Conservation (phyloP, 2,888 invertebrate species). For the Germaria angustata region DNA sequence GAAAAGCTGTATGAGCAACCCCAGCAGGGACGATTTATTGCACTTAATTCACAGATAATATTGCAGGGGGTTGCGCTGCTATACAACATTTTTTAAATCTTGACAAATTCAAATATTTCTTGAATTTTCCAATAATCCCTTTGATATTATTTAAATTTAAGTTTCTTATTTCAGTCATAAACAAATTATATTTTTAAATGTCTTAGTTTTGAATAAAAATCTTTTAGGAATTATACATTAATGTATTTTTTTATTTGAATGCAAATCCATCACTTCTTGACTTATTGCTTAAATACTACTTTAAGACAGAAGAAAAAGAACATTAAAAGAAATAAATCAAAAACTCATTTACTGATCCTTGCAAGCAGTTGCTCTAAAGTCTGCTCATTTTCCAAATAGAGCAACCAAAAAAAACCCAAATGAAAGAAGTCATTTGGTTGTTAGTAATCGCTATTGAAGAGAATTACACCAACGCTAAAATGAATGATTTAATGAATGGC, state of each 20-base stretch:
- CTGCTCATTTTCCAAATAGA: neutral
- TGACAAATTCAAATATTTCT: too few species aligned
- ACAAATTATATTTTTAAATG: too few species aligned
- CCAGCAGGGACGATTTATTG: too few species aligned
- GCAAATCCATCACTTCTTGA: constrained; percentile 35
- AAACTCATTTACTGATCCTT: constrained; percentile 49
- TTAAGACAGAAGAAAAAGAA: constrained; percentile 3
- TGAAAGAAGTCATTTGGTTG: constrained; percentile 11
- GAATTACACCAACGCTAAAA: constrained; percentile 13
- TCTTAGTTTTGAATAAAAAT: neutral
- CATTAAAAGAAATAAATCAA: constrained; percentile 44
- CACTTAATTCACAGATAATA: too few species aligned
- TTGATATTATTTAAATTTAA: too few species aligned
- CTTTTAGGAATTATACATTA: neutral
- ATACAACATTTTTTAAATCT: too few species aligned
- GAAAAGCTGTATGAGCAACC: too few species aligned
- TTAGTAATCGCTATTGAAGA: constrained; percentile 54
- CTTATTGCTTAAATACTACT: constrained; percentile 49
- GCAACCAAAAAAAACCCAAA: neutral
- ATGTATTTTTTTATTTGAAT: neutral
- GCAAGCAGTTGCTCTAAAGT: neutral
- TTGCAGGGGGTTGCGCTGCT: too few species aligned
- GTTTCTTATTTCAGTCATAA: too few species aligned
- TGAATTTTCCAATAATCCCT: too few species aligned
- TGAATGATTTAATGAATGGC: constrained; percentile 58